A percentile compares a stretch with the other conserved stretches of the same genome.
Evolutionary conservation across 2,888 invertebrate genomes (phyloP).

Genomic region (Stenurella melanura): DNA sequence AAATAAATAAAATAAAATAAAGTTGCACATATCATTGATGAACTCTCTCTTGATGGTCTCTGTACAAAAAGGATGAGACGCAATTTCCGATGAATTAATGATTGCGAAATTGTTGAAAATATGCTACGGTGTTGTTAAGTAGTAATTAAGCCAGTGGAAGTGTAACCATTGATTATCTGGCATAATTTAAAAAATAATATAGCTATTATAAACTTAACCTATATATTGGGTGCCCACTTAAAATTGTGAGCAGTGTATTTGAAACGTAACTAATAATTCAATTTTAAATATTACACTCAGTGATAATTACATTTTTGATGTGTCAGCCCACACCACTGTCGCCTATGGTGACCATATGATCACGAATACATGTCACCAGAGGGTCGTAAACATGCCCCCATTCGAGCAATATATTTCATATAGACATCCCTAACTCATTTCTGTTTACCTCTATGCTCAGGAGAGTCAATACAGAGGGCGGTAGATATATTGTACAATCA

Average conservation of each 20-base stretch:
- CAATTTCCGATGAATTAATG: too few species aligned
- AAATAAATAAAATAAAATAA: too few species aligned
- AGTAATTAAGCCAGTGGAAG: too few species aligned
- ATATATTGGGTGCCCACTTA: too few species aligned
- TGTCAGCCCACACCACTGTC: neutral
- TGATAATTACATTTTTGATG: neutral
- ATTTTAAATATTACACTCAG: neutral
- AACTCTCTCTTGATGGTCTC: too few species aligned
- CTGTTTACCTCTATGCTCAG: conserved; percentile 47
- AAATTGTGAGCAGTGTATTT: neutral
- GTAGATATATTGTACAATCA: conserved; percentile 53
- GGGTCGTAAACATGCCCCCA: conserved; percentile 11
- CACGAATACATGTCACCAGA: conserved; percentile 7
- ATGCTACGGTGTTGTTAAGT: too few species aligned
- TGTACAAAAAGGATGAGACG: too few species aligned
- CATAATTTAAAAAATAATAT: too few species aligned
- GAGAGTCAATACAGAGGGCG: conserved; percentile 49
- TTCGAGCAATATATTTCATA: conserved; percentile 10
- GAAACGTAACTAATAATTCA: neutral
- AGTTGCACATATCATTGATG: too few species aligned
- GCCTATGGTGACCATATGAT: neutral
- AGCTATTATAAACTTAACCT: too few species aligned
- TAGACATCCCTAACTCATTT: conserved; percentile 47
- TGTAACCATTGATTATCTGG: too few species aligned
- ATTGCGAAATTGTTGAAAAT: too few species aligned